Evolutionary conservation across 2,113 vertebrate species (phyloP).

Genomic region (Tychaedon coryphoeus): DNA sequence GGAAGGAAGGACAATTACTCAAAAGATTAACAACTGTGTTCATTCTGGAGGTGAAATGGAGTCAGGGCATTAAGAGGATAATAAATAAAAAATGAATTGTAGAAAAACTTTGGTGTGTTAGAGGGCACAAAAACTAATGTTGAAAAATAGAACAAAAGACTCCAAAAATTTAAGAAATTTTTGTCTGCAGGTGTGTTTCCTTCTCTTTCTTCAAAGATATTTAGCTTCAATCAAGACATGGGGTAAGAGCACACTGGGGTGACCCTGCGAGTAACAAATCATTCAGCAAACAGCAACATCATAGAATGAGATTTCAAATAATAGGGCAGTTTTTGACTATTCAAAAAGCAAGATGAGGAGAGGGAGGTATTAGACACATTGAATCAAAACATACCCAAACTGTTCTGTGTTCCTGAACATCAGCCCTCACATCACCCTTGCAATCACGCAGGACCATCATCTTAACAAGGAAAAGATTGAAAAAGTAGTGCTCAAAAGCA

Average conservation of each 20-base stretch:
- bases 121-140: background rate
- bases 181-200: background rate
- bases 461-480: background rate
- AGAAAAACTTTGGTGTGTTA: background rate
- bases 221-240: background rate
- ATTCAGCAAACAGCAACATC: background rate
- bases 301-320: background rate
- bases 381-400: background rate
- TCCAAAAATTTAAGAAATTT: background rate
- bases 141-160: background rate
- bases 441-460: background rate
- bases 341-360: background rate
- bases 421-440: background rate
- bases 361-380: rapidly evolving
- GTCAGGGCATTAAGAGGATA: background rate
- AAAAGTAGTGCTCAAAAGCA: constrained; percentile 5
- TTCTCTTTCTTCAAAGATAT: background rate
- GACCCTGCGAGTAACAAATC: background rate
- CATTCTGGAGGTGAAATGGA: background rate
- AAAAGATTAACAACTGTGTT: background rate
- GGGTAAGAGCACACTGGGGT: background rate
- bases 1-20: background rate
- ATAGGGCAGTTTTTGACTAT: background rate
- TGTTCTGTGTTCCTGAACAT: background rate
- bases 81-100: background rate